These are phyloP conservation scores for Hylaeus volcanicus DNA, from an alignment of 1,140 invertebrate species.

Conservation along the genomic window DNA sequence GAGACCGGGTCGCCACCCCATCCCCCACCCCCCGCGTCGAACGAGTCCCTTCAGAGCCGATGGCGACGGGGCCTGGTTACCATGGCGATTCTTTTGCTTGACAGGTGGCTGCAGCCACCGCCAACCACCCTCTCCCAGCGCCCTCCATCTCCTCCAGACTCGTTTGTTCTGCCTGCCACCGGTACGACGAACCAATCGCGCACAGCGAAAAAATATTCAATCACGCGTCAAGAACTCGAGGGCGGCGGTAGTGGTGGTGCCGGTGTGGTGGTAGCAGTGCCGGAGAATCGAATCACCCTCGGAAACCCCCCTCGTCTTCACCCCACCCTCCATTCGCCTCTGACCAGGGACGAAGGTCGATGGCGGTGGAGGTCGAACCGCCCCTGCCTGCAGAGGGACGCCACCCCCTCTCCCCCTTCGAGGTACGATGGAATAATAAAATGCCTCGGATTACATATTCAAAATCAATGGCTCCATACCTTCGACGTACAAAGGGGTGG, in stretches of 20 bases:
- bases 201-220: conserved; percentile 80
- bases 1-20: conserved; percentile 58
- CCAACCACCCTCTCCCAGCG: conserved; percentile 49
- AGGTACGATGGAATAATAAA: conserved; percentile 76
- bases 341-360: conserved; percentile 64
- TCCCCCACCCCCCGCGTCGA: conserved; percentile 48
- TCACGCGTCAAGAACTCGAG: conserved; percentile 78
- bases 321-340: conserved; percentile 48
- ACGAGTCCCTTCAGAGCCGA: conserved; percentile 64
- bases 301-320: conserved; percentile 57
- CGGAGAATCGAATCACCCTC: conserved; percentile 65
- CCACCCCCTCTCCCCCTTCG: conserved; percentile 40
- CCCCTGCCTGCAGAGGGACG: conserved; percentile 51
- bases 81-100: conserved; percentile 79
- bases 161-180: conserved; percentile 69
- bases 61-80: conserved; percentile 71
- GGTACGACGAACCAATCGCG: conserved; percentile 78
- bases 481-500: conserved; percentile 67
- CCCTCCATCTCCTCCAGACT: conserved; percentile 53
- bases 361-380: conserved; percentile 66
- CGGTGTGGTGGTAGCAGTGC: conserved; percentile 62
- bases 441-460: conserved; percentile 79
- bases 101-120: conserved; percentile 74
- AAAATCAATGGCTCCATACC: conserved; percentile 77
- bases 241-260: conserved; percentile 52